These are phyloP conservation scores for Emydoidea blandingii DNA, from an alignment of 2,797 vertebrate genomes.

Conservation along the genomic window DNA sequence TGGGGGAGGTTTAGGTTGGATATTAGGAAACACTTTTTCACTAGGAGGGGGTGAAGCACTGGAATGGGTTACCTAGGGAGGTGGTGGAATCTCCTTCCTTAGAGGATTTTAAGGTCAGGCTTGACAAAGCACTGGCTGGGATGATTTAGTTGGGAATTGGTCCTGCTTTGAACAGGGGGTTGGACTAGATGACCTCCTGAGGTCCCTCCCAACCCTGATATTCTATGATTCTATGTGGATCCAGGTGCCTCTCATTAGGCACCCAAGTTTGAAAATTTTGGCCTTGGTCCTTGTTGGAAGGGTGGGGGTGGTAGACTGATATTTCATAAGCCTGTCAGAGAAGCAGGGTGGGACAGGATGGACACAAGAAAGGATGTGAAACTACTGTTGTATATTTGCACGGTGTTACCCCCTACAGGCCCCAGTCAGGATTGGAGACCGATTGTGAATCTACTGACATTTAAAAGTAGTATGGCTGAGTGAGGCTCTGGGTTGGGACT, in stretches of 20 bases:
- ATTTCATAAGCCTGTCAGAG: background rate
- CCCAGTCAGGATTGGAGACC: background rate
- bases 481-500: background rate
- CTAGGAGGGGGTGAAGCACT: too few species aligned
- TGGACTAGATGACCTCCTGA: too few species aligned
- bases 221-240: background rate
- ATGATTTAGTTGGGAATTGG: too few species aligned
- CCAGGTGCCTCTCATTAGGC: slow-evolving; percentile 28
- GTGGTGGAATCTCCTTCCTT: too few species aligned
- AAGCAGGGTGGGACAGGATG: background rate
- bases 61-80: too few species aligned
- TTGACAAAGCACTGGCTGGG: too few species aligned
- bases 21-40: too few species aligned
- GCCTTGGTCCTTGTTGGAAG: background rate
- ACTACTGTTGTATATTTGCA: slow-evolving; percentile 42
- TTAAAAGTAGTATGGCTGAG: background rate
- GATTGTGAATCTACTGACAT: background rate
- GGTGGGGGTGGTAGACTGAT: background rate
- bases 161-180: too few species aligned
- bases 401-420: background rate
- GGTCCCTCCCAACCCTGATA: too few species aligned
- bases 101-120: too few species aligned
- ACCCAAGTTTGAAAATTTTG: background rate
- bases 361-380: background rate
- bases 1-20: too few species aligned